Evolutionary conservation across 2,888 invertebrate genomes (phyloP).

Genomic region (Lymantria dispar): DNA sequence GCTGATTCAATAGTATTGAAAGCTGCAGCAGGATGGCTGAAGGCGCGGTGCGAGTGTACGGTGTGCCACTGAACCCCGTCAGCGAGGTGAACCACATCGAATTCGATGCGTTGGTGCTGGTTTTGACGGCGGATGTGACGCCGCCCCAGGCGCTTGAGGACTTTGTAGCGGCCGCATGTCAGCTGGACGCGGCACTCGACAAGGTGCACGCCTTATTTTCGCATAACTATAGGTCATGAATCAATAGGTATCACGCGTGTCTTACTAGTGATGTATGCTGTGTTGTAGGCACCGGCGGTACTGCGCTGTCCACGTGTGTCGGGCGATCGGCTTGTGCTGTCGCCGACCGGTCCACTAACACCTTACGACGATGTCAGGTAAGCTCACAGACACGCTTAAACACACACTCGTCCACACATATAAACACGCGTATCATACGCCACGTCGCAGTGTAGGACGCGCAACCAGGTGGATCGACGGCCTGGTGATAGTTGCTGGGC

Average conservation of each 20-base stretch:
- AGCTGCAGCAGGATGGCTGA: background rate
- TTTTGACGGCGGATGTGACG: conserved; percentile 29
- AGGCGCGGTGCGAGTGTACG: conserved; percentile 29
- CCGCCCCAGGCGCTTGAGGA: conserved; percentile 68
- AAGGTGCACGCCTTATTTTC: conserved; percentile 20
- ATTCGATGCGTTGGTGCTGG: conserved; percentile 81
- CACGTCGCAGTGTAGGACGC: background rate
- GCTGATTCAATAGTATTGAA: too few relatives aligned
- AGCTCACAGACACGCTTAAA: background rate
- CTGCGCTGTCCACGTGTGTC: conserved; percentile 77
- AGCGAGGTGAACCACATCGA: conserved; percentile 57
- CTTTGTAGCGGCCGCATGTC: conserved; percentile 57
- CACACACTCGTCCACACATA: background rate
- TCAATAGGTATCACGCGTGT: background rate
- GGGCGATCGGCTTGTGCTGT: conserved; percentile 84
- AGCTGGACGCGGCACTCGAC: conserved; percentile 77
- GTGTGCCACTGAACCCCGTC: conserved; percentile 43
- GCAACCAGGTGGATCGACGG: too few relatives aligned
- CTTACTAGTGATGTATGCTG: background rate
- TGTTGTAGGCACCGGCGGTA: conserved; percentile 48
- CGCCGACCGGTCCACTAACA: conserved; percentile 87
- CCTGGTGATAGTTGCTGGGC: too few relatives aligned
- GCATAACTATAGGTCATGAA: background rate
- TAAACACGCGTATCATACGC: background rate
- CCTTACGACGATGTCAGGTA: conserved; percentile 62